Conservation (phyloP, 2,797 vertebrate genomes). For the Sebastes variabilis region DNA sequence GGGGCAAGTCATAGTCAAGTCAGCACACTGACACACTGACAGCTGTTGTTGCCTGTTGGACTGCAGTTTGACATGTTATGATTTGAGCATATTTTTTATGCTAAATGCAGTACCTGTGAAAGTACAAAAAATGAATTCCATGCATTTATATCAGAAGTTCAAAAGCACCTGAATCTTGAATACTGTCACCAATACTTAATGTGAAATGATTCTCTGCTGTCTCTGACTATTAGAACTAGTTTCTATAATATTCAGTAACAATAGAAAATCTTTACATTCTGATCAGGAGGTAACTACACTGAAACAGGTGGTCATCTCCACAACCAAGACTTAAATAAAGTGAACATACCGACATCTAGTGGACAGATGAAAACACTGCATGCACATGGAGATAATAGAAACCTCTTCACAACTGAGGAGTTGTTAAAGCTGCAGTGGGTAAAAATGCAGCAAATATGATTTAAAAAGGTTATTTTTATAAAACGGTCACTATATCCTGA, state of each 20-base stretch:
- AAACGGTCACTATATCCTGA: too few relatives aligned
- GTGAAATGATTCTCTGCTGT: background rate
- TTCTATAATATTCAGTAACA: background rate
- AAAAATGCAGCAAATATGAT: too few relatives aligned
- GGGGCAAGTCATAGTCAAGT: too few relatives aligned
- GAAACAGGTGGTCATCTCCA: background rate
- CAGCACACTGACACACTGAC: too few relatives aligned
- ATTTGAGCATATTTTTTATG: too few relatives aligned
- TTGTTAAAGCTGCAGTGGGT: too few relatives aligned
- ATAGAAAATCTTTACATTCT: background rate
- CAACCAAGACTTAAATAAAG: background rate
- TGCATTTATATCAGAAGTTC: background rate
- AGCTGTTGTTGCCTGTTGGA: too few relatives aligned
- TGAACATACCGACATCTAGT: slow-evolving; percentile 44
- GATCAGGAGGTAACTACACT: background rate
- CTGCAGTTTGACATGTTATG: too few relatives aligned
- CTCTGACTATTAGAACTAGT: background rate
- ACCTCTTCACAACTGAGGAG: background rate
- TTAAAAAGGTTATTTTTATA: too few relatives aligned
- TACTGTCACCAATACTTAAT: background rate
- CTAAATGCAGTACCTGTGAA: too few relatives aligned
- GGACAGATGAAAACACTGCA: slow-evolving; percentile 16
- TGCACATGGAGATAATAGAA: fast-evolving
- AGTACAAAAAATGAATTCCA: too few relatives aligned
- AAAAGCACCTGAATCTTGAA: too few relatives aligned